Percentiles rank a stretch among this genome's conserved stretches.
phyloP scores from a whole-genome alignment of 2,113 vertebrate genomes.

The Chauna torquata region DNA sequence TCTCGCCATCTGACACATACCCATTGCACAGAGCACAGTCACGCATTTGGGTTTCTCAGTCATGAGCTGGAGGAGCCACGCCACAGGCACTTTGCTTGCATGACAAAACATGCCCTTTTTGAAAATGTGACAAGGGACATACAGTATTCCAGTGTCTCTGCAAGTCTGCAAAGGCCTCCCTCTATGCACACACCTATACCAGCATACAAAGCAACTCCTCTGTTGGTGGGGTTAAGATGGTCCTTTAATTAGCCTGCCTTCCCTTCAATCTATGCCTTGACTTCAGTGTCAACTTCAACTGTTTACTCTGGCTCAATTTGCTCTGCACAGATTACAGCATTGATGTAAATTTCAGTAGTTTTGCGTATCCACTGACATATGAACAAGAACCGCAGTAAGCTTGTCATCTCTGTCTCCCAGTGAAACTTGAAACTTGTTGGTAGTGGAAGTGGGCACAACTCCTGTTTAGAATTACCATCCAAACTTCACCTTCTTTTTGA shows the following conservation, averaged over 20 bases:
- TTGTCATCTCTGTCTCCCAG: background rate
- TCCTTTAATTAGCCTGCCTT: background rate
- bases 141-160: background rate
- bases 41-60: background rate
- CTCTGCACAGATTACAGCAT: background rate
- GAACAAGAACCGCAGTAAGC: background rate
- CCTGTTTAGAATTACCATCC: background rate
- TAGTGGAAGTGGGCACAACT: background rate
- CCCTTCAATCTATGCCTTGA: background rate
- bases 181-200: background rate
- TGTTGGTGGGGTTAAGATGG: background rate
- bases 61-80: background rate
- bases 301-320: conserved; percentile 14
- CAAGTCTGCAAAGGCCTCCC: background rate
- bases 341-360: conserved; percentile 6
- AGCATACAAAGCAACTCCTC: background rate
- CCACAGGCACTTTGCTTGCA: background rate
- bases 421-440: background rate
- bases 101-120: background rate
- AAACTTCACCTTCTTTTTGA: background rate
- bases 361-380: background rate
- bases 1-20: background rate
- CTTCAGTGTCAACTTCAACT: background rate
- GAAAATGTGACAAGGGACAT: background rate
- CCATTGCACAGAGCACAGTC: background rate